Base-by-base conservation (phyloP, 2,888 invertebrate genomes). In the Pyrrhosoma nymphula region DNA sequence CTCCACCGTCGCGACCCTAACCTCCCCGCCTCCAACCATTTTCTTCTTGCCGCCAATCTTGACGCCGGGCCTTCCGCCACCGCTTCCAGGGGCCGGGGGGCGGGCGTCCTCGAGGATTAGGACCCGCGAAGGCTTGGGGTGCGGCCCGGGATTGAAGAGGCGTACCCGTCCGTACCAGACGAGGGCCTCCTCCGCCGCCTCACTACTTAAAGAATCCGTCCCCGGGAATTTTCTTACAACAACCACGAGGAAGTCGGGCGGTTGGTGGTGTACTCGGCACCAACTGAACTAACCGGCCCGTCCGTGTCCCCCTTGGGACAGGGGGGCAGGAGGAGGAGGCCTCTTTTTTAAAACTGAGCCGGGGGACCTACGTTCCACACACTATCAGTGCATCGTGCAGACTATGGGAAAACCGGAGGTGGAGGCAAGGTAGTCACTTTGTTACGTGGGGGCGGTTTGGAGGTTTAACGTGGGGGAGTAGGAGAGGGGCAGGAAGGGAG, bases 1-100 rank as follows among this genome's bases (percentile, higher is more conserved):
- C 97, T 99, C 98, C 96, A 99, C 99, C 95, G 99, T 99, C 96
- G 99, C 98, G 97, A 99, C 98, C 97, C 98, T 99, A 97, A 98
- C 98, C 97, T 99, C 98, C 97, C 96, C 96, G 95, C 96, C 96
- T 96, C 96, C 96, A 96, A 96, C 96, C 95, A 95, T 96, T n/a
- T 82, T 82, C 82, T 82, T 82, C 82, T 82, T 82, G 26, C 82
- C 82, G 95, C 91, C 89, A 95, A 89, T 91, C 95, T 82, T 89
- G 95, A 60, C 75, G 30, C 39, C 35, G 60, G 23, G 35, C 18
- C 30, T 6, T 14, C 56, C 88, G 35, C 93, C 55, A 12, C 35
- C 47, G 30, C 69, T 90, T 12, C 88, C 56, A 63, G 91, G 60
- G 60, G 91, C 56, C 91, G 75, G 88, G 88, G 63, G 69, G 88